phyloP scores from a whole-genome alignment of 2,113 vertebrate species.

The Gymnogyps californianus region DNA sequence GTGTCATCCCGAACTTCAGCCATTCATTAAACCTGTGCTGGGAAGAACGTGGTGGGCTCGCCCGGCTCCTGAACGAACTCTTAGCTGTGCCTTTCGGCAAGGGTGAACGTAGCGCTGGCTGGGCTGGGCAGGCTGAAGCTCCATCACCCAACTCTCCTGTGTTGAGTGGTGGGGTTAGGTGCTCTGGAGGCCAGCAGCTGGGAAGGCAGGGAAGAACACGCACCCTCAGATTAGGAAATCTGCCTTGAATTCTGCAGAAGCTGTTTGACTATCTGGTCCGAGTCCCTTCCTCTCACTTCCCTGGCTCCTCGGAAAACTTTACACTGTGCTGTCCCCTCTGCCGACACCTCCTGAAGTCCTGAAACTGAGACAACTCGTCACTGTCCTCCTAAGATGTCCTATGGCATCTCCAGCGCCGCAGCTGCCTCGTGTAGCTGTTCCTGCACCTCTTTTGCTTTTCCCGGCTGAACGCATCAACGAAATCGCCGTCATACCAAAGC shows the following conservation, averaged over 20 bases:
- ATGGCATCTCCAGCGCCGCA: accelerated
- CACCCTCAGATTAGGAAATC: background rate
- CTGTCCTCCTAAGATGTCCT: background rate
- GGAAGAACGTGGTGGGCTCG: background rate
- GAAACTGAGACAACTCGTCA: background rate
- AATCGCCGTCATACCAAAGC: accelerated
- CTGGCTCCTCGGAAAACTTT: background rate
- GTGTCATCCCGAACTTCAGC: background rate
- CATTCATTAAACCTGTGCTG: background rate
- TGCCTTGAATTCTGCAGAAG: background rate
- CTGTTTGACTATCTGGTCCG: accelerated
- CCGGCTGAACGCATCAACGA: background rate
- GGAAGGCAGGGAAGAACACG: background rate
- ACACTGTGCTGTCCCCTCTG: background rate
- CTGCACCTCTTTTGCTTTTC: background rate
- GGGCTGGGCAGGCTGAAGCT: background rate
- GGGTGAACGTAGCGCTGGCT: accelerated
- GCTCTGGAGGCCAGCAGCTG: background rate
- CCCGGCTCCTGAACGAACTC: background rate
- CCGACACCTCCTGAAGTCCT: background rate
- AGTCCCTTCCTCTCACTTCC: background rate
- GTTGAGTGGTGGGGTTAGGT: background rate
- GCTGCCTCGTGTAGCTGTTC: background rate
- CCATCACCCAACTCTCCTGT: background rate
- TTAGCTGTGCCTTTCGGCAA: background rate